Conservation (phyloP, 2,113 vertebrate species). For the Psittacus erithacus region DNA sequence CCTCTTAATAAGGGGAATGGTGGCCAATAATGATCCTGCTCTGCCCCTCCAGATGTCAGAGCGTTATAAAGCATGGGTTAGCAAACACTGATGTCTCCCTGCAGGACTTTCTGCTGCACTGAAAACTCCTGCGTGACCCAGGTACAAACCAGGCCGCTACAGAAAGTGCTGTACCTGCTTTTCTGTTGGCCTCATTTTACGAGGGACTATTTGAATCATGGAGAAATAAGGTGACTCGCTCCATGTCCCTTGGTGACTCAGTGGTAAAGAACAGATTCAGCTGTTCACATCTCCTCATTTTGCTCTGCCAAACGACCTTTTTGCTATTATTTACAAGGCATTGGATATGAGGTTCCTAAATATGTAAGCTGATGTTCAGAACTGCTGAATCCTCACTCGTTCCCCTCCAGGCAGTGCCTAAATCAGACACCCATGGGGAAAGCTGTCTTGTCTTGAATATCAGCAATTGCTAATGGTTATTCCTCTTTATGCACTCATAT, state of each 20-base stretch:
- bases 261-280: constrained; percentile 25
- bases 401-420: constrained; percentile 2
- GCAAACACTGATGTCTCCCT: not conserved
- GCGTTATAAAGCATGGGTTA: not conserved
- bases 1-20: not conserved
- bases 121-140: not conserved
- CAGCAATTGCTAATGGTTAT: not conserved
- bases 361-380: not conserved
- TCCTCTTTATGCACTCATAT: not conserved
- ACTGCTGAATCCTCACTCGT: constrained; percentile 37
- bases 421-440: not conserved
- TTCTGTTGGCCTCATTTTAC: constrained; percentile 24
- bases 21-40: not conserved
- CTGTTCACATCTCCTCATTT: not conserved
- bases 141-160: not conserved
- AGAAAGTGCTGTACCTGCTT: not conserved
- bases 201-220: not conserved
- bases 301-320: constrained; percentile 2
- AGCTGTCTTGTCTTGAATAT: not conserved
- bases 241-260: constrained; percentile 4
- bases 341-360: constrained; percentile 24
- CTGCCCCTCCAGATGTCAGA: constrained; percentile 35
- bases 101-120: not conserved
- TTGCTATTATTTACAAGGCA: not conserved
- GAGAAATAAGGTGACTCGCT: not conserved